Base-by-base conservation (phyloP, 2,797 vertebrate species). In the Cynopterus sphinx region DNA sequence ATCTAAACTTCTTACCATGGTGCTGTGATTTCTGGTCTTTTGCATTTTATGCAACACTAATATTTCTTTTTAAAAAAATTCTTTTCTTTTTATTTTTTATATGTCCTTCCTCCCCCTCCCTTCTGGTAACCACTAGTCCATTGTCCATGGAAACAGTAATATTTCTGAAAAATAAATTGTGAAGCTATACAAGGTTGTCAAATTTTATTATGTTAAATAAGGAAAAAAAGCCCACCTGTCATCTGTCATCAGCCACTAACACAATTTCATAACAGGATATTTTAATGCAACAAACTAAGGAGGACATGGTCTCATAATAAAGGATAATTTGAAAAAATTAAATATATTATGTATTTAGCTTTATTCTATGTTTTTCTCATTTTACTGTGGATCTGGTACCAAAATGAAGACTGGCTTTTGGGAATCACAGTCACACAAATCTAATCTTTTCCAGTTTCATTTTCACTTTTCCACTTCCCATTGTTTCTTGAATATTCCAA, bases 201-300 rank as follows among this genome's bases (percentile, higher is more conserved):
- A 67, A 75, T 82, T 96, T 88, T 43, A 67, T 92, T 96, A 90
- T 83, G 46, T 86, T 57, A 92, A 36, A 61, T 73, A 78, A 92
- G 4, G 71, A 28, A 31, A n/a, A 68, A 63, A 21, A 36, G 46
- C 17, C 33, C 59, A 26, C 31, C 55, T 73, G 15, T 73, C 10
- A 36, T 6, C 11, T 55, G 43, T 71, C 78, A 36, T 28, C 26
- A 46, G 15, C 36, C 22, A 17, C 36, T 88, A 63, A 6, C 57
- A 91, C 5, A 1, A 57, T 77, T 86, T 91, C 36, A 33, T 15
- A 67, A 36, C 31, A 59, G n/a, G 4, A 41, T 78, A 73, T 63
- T 88, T 94, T 63, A 88, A 86, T 59, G 39, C 68, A 91, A 26
- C 3, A 61, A 73, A 83, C 65, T 91, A 63, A 67, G 24, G n/a